Evolutionary conservation across 2,888 invertebrate genomes (phyloP).

Genomic region (Antheraea yamamai): DNA sequence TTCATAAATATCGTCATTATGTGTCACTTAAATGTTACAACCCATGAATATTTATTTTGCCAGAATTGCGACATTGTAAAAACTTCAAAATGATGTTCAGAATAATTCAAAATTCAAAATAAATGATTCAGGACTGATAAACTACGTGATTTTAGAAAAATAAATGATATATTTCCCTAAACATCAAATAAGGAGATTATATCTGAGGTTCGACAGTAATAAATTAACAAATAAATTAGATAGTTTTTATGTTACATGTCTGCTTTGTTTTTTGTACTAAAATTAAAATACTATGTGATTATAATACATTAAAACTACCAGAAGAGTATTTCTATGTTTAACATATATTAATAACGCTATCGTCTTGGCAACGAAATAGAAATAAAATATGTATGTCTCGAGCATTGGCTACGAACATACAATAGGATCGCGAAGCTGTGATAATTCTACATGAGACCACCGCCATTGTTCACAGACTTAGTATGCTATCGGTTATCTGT

Average conservation of each 20-base stretch:
- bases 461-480: conserved; percentile 56
- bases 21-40: too few species aligned
- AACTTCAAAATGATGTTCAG: too few species aligned
- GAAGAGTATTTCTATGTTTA: background rate
- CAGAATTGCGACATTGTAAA: too few species aligned
- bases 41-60: too few species aligned
- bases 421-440: conserved; percentile 49
- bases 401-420: conserved; percentile 35
- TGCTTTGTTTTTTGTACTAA: background rate
- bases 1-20: too few species aligned
- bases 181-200: background rate
- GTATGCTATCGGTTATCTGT: conserved; percentile 49
- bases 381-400: conserved; percentile 60
- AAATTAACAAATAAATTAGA: background rate
- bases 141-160: too few species aligned
- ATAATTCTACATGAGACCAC: conserved; percentile 56
- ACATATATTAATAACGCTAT: conserved; percentile 50
- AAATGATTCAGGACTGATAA: too few species aligned
- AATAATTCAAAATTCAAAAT: too few species aligned
- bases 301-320: background rate
- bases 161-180: too few species aligned
- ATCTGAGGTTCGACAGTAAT: background rate
- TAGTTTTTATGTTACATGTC: background rate
- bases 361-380: conserved; percentile 44
- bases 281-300: background rate